Percentiles rank a stretch among this genome's conserved stretches.
Evolutionary conservation across 2,888 invertebrate species (phyloP).

Genomic region (Oscheius sp.): DNA sequence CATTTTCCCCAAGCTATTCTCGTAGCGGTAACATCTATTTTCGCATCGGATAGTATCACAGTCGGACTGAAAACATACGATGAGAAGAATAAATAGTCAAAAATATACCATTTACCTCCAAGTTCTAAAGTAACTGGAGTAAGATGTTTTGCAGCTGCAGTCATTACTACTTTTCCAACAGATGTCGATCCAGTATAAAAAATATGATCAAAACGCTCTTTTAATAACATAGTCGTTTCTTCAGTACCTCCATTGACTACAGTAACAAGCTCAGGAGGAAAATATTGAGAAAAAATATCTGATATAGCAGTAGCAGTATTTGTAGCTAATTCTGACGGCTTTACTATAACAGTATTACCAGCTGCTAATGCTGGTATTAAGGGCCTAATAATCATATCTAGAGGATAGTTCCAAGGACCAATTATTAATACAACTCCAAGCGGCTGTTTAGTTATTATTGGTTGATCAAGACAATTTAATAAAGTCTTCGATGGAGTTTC

Average conservation of each 20-base stretch:
- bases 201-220: conserved; percentile 89
- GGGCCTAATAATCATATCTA: conserved; percentile 59
- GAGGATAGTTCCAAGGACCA: conserved; percentile 96
- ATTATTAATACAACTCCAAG: conserved; percentile 85
- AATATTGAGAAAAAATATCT: conserved; percentile 56
- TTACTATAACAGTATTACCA: conserved; percentile 65
- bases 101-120: conserved; percentile 77
- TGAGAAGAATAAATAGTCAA: neutral
- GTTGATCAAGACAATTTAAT: conserved; percentile 69
- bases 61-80: conserved; percentile 79
- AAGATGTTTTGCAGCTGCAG: conserved; percentile 86
- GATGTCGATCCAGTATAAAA: conserved; percentile 87
- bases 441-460: conserved; percentile 74
- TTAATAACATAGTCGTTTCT: conserved; percentile 85
- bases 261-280: conserved; percentile 37
- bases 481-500: conserved; percentile 41
- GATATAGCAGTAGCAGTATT: conserved; percentile 51
- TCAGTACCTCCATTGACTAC: conserved; percentile 81
- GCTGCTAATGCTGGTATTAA: conserved; percentile 63
- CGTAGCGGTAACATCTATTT: conserved; percentile 81
- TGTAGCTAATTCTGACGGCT: conserved; percentile 64
- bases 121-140: conserved; percentile 93
- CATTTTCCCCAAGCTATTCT: conserved; percentile 94
- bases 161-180: conserved; percentile 88
- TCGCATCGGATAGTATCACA: conserved; percentile 83